Percentiles rank a stretch among this genome's conserved stretches.
Conservation (phyloP, 2,797 vertebrate species). For the Liasis olivaceus region DNA sequence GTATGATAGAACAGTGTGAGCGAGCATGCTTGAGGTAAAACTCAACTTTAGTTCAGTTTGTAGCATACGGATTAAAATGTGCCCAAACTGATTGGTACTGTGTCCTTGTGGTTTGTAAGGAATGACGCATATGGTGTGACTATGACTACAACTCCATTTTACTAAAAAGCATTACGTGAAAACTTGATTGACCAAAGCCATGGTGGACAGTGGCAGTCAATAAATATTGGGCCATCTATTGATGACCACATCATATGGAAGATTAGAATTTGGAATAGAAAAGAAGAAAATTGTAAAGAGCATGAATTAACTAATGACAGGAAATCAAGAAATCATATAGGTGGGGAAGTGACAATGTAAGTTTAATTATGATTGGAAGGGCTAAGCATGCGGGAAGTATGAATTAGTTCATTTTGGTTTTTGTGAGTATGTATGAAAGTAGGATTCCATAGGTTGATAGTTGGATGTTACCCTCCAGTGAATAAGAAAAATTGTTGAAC, state of each 20-base stretch:
- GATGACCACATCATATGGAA: neutral
- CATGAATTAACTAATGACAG: neutral
- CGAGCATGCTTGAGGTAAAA: neutral
- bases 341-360: neutral
- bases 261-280: neutral
- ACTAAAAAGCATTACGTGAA: neutral
- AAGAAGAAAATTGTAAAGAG: neutral
- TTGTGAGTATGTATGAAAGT: neutral
- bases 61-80: neutral
- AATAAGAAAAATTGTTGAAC: neutral
- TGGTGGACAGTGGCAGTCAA: neutral
- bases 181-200: neutral
- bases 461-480: neutral
- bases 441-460: neutral
- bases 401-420: neutral
- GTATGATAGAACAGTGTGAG: neutral
- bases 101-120: neutral
- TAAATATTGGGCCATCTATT: neutral
- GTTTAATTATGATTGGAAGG: neutral
- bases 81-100: neutral
- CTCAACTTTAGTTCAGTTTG: neutral
- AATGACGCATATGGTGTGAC: neutral
- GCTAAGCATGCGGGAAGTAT: neutral
- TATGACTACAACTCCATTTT: neutral
- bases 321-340: neutral